These are phyloP conservation scores for Halichoeres trimaculatus DNA, from an alignment of 2,113 vertebrate species.

Conservation along the genomic window DNA sequence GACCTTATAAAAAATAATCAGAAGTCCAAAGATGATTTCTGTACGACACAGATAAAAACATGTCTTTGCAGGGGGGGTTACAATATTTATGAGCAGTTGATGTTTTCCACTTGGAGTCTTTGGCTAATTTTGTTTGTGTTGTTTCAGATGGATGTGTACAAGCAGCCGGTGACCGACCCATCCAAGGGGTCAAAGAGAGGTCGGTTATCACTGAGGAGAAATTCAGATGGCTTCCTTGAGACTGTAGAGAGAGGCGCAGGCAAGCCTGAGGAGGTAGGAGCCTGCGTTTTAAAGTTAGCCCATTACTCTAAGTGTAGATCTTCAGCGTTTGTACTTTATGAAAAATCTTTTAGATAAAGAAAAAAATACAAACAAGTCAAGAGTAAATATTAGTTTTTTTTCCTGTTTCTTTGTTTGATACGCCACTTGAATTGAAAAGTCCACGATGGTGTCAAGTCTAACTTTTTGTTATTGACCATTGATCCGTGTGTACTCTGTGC, in stretches of 20 bases:
- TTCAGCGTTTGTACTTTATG: too few species aligned
- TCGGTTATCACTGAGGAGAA: constrained; percentile 80
- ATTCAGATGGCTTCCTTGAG: constrained; percentile 79
- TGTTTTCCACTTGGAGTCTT: background rate
- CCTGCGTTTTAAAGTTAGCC: background rate
- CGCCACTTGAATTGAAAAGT: too few species aligned
- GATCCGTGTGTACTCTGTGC: background rate
- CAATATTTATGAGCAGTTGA: background rate
- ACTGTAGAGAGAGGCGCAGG: constrained; percentile 81
- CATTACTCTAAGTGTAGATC: too few species aligned
- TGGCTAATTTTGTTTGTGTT: background rate
- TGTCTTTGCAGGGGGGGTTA: background rate
- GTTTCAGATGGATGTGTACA: constrained; percentile 83
- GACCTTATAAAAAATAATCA: background rate
- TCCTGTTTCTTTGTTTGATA: too few species aligned
- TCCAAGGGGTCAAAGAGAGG: constrained; percentile 83
- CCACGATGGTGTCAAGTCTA: too few species aligned
- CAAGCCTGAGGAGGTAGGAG: constrained; percentile 82
- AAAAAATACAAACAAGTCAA: too few species aligned
- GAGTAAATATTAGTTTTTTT: too few species aligned
- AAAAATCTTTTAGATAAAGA: too few species aligned
- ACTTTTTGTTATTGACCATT: too few species aligned
- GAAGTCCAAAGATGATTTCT: background rate
- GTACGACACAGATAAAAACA: too few species aligned
- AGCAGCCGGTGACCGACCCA: constrained; percentile 83